Base-by-base conservation (phyloP, 2,113 vertebrate species). In the Prunella himalayana region DNA sequence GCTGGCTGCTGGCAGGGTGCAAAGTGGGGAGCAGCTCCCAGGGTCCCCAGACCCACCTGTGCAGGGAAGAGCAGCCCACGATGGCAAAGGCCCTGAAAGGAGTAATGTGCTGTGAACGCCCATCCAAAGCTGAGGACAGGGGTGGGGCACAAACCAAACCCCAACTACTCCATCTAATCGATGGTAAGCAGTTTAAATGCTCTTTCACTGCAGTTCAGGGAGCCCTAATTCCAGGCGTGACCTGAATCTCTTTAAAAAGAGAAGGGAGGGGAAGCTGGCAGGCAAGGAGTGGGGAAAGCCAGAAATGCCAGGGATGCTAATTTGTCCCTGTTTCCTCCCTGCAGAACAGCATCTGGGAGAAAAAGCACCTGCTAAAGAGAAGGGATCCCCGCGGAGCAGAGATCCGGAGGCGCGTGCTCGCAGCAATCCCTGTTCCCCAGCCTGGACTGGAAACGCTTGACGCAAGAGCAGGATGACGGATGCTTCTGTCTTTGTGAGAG, bases 181-280 rank as follows among this genome's bases (percentile, higher is more conserved):
- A 92, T 66, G 69, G 77, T 88, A 96, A 96, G 86, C 88, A 91
- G 94, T 92, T 95, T 95, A 95, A 94, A 82, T 17, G 3, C 51
- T 39, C 82, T 39, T 87, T 22, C 82, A 51, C 68, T 54, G 92
- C 92, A 77, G 87, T 92, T 77, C 93, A 73, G 94, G 85, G 64
- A 97, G 93, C 71, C 92, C 93, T 95, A 96, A 95, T 96, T 96
- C 96, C 90, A 83, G 79, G 75, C 82, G 41, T 94, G 94, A 96
- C 95, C 95, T 88, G 92, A 96, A 96, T 96, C 85, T 92, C 87
- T 90, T 76, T 47, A 64, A 77, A 82, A 59, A 56, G 57, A 83
- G 28, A 31, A 31, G 47, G 65, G 41, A 41, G 39, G 14, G 25
- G 39, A 33, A 28, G 15, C 16, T 60, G 59, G 72, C 59, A 82